Conservation (phyloP, 2,888 invertebrate genomes). For the Drosophila mercatorum region DNA sequence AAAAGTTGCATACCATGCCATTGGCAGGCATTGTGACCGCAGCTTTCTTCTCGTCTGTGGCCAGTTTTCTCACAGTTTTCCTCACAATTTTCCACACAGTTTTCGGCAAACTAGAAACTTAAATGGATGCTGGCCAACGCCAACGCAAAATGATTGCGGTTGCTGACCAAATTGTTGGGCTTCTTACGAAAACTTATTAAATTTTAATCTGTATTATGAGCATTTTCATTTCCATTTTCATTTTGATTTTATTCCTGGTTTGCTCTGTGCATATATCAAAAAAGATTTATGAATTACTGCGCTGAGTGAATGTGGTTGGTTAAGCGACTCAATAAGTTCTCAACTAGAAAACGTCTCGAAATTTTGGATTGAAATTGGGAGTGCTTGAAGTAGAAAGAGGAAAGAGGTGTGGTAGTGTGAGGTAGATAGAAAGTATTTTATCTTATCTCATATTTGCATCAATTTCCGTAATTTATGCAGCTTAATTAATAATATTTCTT, state of each 20-base stretch:
- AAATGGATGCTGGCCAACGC: not conserved
- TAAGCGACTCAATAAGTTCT: constrained; percentile 5
- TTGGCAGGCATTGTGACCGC: constrained; percentile 53
- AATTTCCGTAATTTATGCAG: constrained; percentile 8
- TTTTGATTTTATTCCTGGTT: not conserved
- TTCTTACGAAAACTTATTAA: constrained; percentile 32
- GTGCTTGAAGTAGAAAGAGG: not conserved
- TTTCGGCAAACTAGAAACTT: constrained; percentile 23
- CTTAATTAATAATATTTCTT: constrained; percentile 21
- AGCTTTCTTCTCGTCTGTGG: constrained; percentile 40
- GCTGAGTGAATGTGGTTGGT: constrained; percentile 16
- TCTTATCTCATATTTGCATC: not conserved
- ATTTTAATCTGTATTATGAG: constrained; percentile 36
- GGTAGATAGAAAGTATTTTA: not conserved
- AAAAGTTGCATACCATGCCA: constrained; percentile 33
- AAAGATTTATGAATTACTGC: constrained; percentile 13
- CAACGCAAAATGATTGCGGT: constrained; percentile 66
- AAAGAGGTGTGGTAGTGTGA: too few relatives aligned
- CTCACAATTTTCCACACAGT: constrained; percentile 5
- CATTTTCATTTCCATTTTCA: constrained; percentile 2
- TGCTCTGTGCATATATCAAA: not conserved
- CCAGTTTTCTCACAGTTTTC: constrained; percentile 21
- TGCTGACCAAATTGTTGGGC: constrained; percentile 27
- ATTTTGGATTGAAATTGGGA: not conserved
- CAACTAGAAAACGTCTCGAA: not conserved